Evolutionary conservation across 2,888 invertebrate species (phyloP), one percentile per base, ranked within the genome.

Genomic region (Choristoneura rosaceana): DNA sequence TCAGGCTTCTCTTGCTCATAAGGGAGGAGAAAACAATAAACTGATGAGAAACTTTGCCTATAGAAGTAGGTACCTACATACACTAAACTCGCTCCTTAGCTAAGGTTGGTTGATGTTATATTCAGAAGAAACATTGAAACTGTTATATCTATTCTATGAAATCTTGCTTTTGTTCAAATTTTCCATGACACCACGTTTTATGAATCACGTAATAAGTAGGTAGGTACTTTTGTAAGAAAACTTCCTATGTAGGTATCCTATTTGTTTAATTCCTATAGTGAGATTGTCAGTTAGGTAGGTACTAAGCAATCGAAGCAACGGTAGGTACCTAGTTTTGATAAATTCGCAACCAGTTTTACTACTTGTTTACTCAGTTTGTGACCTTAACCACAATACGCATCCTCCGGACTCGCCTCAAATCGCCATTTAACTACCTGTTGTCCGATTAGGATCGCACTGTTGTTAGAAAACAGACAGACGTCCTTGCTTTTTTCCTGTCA

Each of bases 401-500:
- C 67, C 55, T 47, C 10, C 47, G 41, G 45, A 68, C 50, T 58
- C 67, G 64, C 65, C 60, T 70, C 55, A 62, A 71, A 68, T 68
- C 71, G 62, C 43, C 68, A 68, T 71, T 71, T 71, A 58, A 71
- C 62, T 47, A 62, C 25, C 45, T 45, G 43, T 25, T 62, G 68
- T 59, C 68, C 45, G 71, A 71, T 71, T 71, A 50, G 41, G 68
- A 71, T 71, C 71, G 62, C 63, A 59, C 33, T 59, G 67, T 59
- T 55, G 55, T 55, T 55, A 25, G 25, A 52, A 65, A 70, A 58
- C 52, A 43, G 15, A 66, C 67, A 60, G 33, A 14, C 76, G 77
- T 71, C 79, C 80, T 82, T 78, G 81, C 38, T 73, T 73, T 73
- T 81, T 79, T 84, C 84, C 81, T 84, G 81, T 73, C 70, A 41